These are phyloP conservation scores for Misgurnus mizolepis DNA, from an alignment of 2,113 vertebrate species.

Conservation along the genomic window DNA sequence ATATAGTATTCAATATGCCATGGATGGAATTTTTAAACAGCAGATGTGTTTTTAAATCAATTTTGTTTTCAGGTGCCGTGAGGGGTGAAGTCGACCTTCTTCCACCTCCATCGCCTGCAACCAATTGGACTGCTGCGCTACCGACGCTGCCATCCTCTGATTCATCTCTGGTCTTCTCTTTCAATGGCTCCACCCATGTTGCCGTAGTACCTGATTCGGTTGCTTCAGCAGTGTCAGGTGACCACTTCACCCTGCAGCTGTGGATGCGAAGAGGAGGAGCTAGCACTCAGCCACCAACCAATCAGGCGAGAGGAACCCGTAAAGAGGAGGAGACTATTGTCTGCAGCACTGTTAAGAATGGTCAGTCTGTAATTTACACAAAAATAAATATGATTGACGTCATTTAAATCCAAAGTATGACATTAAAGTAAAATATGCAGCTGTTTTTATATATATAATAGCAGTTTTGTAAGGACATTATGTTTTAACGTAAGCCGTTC, in stretches of 20 bases:
- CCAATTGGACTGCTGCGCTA: conserved; percentile 91
- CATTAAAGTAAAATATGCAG: no score
- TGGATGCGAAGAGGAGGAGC: conserved; percentile 91
- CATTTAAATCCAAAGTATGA: no score
- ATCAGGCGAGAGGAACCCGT: conserved; percentile 72
- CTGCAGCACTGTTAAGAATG: conserved; percentile 91
- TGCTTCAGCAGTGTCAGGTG: conserved; percentile 68
- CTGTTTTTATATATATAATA: no score
- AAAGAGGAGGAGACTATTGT: conserved; percentile 93
- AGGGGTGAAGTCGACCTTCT: conserved; percentile 93
- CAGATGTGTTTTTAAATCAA: background rate
- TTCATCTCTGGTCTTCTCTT: conserved; percentile 96
- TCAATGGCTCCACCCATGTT: conserved; percentile 91
- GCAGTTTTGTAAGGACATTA: background rate
- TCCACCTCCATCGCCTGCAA: conserved; percentile 85
- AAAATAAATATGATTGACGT: no score
- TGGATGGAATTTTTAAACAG: background rate
- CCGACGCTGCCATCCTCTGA: conserved; percentile 95
- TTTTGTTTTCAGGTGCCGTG: conserved; percentile 80
- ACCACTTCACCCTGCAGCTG: conserved; percentile 94
- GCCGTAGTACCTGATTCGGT: conserved; percentile 85
- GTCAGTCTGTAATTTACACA: conserved; percentile 68
- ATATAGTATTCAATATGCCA: background rate
- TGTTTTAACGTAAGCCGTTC: background rate
- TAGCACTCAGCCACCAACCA: conserved; percentile 72